A percentile compares a stretch with the other conserved stretches of the same genome.
Conservation (phyloP, 2,797 vertebrate genomes). For the Crenichthys baileyi region DNA sequence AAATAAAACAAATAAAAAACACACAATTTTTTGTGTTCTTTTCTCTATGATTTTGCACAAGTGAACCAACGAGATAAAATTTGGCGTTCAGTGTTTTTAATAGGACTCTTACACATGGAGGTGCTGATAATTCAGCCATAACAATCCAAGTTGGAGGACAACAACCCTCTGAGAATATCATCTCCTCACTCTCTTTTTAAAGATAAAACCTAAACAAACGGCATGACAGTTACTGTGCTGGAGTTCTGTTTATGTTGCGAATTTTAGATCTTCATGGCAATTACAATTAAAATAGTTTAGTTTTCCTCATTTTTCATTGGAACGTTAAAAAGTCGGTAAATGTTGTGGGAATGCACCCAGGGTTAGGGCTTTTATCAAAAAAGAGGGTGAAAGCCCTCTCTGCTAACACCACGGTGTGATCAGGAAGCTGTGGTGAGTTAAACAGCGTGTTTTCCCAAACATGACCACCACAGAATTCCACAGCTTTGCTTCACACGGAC, state of each 20-base stretch:
- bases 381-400: neutral
- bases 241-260: neutral
- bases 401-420: slow-evolving; percentile 47
- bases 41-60: neutral
- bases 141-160: neutral
- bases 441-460: slow-evolving; percentile 55
- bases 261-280: neutral
- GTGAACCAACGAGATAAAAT: neutral
- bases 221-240: neutral
- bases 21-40: neutral
- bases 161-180: neutral
- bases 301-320: neutral
- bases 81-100: neutral
- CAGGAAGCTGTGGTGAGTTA: slow-evolving; percentile 26
- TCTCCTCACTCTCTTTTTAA: neutral
- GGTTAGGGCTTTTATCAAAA: neutral
- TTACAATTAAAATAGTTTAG: neutral
- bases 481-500: slow-evolving; percentile 40
- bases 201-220: neutral
- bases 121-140: neutral
- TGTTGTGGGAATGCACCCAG: neutral
- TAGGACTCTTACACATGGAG: neutral
- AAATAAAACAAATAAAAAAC: too few relatives aligned
- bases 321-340: neutral
- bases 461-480: slow-evolving; percentile 60